Evolutionary conservation across 2,797 vertebrate genomes (phyloP), one percentile per base, ranked within the genome.

Genomic region (Dromococcyx pavoninus): DNA sequence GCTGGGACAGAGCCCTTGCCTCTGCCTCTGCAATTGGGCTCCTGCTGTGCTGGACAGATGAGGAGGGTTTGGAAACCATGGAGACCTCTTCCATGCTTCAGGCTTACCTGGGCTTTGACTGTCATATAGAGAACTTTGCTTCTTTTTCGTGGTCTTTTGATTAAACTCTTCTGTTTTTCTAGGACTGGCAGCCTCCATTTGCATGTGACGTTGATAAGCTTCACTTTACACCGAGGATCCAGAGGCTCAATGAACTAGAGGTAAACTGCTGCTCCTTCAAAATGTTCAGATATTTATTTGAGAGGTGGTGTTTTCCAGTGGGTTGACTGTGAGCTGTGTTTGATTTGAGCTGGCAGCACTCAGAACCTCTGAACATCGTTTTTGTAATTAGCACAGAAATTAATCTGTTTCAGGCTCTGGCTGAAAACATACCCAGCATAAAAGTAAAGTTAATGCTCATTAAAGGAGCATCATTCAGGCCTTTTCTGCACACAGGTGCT

Each of bases 151-250:
- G 48, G 27, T 90, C 46, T 81, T 86, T 64, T 96, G 94, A 96
- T 96, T 93, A 86, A 91, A 3, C 65, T 50, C 32, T 74, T 46
- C 14, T 92, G 25, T 91, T 78, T 91, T 76, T 86, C 13, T 95
- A 99, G 99, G 99, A 99, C 64, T 99, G 99, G 99, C 99, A 99
- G 96, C 99, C 99, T 51, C 99, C 99, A 2, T 99, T 99, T 83
- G 99, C 99, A 2, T 99, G 99, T 94, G 99, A 99, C 97, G 99
- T 99, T 9, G 99, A 99, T 97, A 98, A 99, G 96, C 98, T 99
- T 92, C 99, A 99, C 95, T 99, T 99, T 93, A 99, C 99, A 7
- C 99, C 99, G 1, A 98, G 99, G 71, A 99, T 99, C 96, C 99
- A 99, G 98, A 98, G 99, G 82, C 98, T 99, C 37, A 99, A 99